A percentile compares a stretch with the other conserved stretches of the same genome.
phyloP scores from a whole-genome alignment of 2,888 invertebrate species.

The Alloplasta piceator region DNA sequence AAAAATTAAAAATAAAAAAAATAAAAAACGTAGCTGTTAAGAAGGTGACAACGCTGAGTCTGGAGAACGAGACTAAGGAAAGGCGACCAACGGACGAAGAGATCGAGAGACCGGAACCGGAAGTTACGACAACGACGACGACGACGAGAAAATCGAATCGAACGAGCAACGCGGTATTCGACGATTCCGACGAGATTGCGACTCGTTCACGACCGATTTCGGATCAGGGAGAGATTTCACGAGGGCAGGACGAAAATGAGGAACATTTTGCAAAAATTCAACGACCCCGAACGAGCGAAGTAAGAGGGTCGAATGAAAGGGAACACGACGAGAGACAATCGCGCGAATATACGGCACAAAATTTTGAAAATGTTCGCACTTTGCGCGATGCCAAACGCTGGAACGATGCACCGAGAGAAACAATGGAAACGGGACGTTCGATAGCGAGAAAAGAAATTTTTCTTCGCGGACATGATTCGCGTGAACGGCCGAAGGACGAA shows the following conservation, averaged over 20 bases:
- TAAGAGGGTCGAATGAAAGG: slow-evolving; percentile 55
- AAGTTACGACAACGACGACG: slow-evolving; percentile 67
- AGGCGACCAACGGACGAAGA: slow-evolving; percentile 62
- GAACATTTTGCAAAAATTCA: slow-evolving; percentile 56
- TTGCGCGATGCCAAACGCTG: slow-evolving; percentile 69
- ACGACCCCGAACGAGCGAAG: slow-evolving; percentile 51
- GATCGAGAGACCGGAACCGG: slow-evolving; percentile 51
- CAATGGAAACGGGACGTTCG: slow-evolving; percentile 40
- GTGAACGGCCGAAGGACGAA: slow-evolving; percentile 79
- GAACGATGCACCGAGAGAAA: slow-evolving; percentile 50
- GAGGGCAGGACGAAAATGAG: slow-evolving; percentile 41
- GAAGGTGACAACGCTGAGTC: slow-evolving; percentile 37
- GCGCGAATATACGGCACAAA: slow-evolving; percentile 74
- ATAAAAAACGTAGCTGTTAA: slow-evolving; percentile 48
- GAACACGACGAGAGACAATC: slow-evolving; percentile 74
- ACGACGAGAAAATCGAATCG: slow-evolving; percentile 52
- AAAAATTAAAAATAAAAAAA: too few species aligned
- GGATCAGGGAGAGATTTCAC: slow-evolving; percentile 44
- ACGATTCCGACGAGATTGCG: slow-evolving; percentile 65
- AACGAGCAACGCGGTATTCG: slow-evolving; percentile 71
- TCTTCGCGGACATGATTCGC: slow-evolving; percentile 77
- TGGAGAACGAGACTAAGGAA: slow-evolving; percentile 59
- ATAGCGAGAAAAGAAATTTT: slow-evolving; percentile 59
- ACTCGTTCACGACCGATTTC: slow-evolving; percentile 34
- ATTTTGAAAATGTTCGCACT: slow-evolving; percentile 75